A percentile compares a stretch with the other conserved stretches of the same genome.
Evolutionary conservation across 2,113 vertebrate genomes (phyloP).

Genomic region (Zosterops lateralis): DNA sequence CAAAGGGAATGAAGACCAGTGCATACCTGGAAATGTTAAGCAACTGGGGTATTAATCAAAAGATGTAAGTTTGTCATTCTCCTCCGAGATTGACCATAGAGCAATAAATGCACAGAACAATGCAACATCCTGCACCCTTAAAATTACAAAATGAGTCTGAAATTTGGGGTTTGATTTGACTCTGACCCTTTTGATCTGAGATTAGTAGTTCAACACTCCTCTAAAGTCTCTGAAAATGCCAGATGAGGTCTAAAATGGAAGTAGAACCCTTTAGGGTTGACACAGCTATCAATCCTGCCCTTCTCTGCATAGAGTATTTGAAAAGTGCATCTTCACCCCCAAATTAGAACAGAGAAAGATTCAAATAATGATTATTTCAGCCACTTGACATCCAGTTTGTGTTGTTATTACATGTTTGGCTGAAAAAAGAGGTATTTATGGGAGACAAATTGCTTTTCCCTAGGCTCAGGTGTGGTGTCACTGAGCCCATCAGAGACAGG

Average conservation of each 20-base stretch:
- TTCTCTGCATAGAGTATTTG: background rate
- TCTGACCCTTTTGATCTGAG: background rate
- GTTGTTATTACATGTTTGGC: background rate
- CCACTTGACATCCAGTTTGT: background rate
- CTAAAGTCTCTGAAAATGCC: background rate
- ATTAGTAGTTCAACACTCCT: background rate
- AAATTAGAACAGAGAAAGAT: background rate
- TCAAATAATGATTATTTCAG: background rate
- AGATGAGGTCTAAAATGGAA: background rate
- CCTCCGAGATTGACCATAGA: background rate
- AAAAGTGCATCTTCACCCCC: background rate
- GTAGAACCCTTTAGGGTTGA: background rate
- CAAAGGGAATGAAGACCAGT: background rate
- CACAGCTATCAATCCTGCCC: background rate
- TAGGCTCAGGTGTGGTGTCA: background rate
- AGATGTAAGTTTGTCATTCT: background rate
- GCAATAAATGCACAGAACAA: background rate
- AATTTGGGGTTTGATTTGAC: background rate
- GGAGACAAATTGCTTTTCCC: background rate
- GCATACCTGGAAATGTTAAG: background rate
- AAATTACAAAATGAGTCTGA: background rate
- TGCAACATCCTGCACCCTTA: background rate
- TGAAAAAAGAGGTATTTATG: background rate
- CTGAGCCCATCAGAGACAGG: fast-evolving
- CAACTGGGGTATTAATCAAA: background rate